Evolutionary conservation across 1,140 invertebrate genomes (phyloP), one percentile per base, ranked within the genome.

Genomic region (Agraylea sexmaculata): DNA sequence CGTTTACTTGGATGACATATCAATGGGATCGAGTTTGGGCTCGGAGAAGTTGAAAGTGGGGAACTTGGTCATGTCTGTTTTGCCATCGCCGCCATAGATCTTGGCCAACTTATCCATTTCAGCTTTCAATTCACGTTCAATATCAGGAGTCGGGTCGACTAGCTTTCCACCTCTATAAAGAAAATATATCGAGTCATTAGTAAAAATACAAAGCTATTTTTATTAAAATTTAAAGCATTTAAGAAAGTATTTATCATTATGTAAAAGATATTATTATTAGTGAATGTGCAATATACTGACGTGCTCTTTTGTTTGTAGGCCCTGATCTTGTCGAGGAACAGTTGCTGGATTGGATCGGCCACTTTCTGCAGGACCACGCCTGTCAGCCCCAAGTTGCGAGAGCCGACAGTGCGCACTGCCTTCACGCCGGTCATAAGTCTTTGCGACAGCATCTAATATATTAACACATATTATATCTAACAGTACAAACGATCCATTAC

Each of bases 291-390:
- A 27, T 40, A 40, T 12, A 36, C 46, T 22, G 44, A 48, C 46
- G 22, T 19, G 31, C 46, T 48, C 30, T 48, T 48, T 20, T 77
- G 64, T 51, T 77, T 85, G 65, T 91, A 96, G 66, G 93, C 90
- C 35, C 76, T 75, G 46, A 95, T 76, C 77, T 94, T 94, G 37
- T 94, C 85, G 27, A 94, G 51, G 59, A 96, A 96, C 17, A 95
- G 60, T 63, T 94, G 82, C 57, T 95, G 91, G 55, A 96, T 90
- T 4, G 90, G 89, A 61, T 95, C 91, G 3, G 69, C 66, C 3
- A 76, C 78, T 56, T 83, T 82, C 53, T 82, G 75, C 36, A 84
- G 57, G 18, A 63, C 74, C 15, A 82, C 78, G 8, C 78, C 78
- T 40, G 74, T 57, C 37, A 83, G 61, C 39, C 75, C 77, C 40